Base-by-base conservation (phyloP, 2,113 vertebrate species). In the Festucalex cinctus region DNA sequence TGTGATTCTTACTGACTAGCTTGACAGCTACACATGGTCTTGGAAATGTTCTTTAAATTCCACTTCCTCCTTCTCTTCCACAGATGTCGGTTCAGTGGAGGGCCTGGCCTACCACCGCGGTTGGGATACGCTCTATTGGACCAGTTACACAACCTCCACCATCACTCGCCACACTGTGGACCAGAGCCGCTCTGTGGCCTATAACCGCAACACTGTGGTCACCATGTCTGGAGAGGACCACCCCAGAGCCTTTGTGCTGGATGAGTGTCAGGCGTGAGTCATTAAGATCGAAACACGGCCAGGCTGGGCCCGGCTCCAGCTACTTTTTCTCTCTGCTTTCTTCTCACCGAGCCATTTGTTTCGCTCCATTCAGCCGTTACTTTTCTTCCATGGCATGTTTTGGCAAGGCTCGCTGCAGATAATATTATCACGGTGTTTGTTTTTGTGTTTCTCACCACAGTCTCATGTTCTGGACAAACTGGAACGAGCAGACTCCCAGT, bases 381-480 rank as follows among this genome's bases (percentile, higher is more conserved):
- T 6, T 63, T 71, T 67, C 35, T 59, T 20, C 53, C 16, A 1
- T 48, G 13, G 68, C n/a, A 13, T 70, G 32, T 37, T 76, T 43
- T 63, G 4, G 22, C 5, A 78, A 7, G 17, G 57, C 13, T 64
- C 24, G 32, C 44, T 67, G 24, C 65, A 49, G 24, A 71, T 71
- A 19, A 59, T 54, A 63, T 65, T 10, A 19, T 35, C 37, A 60
- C 9, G 46, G n/a, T 75, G n/a, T 76, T 66, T 66, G 54, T 35
- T 20, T 6, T 0, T n/a, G 66, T 54, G 68, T 19, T 35, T n/a
- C 63, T 41, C 6, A 22, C 37, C 49, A 19, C 71, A 85, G 86
- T 37, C 84, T 88, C 28, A 88, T 88, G 97, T 99, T 99, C 89
- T 99, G 97, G 97, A 99, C 97, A 76, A 99, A 99, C 90, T 99